phyloP scores from a whole-genome alignment of 64 coral and sea anemone genomes.

The Porites lutea region DNA sequence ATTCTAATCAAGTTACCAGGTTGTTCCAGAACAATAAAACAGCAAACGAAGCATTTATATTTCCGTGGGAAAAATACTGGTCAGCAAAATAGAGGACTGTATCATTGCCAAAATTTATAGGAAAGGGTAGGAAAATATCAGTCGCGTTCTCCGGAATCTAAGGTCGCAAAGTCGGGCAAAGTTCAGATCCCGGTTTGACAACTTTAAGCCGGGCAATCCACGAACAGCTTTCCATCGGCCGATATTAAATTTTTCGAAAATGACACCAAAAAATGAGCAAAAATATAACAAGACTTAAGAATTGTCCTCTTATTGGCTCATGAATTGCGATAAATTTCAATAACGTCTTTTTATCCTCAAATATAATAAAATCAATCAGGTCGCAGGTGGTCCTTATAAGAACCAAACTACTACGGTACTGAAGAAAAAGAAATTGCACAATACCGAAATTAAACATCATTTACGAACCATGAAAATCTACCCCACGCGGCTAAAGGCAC shows the following conservation, averaged over 20 bases:
- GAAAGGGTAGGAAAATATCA: background rate
- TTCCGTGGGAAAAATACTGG: background rate
- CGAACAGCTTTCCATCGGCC: background rate
- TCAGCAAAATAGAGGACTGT: background rate
- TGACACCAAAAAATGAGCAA: background rate
- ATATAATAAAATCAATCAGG: background rate
- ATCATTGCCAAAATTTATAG: background rate
- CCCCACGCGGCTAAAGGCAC: background rate
- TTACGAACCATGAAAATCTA: background rate
- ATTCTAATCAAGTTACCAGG: background rate
- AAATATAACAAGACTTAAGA: background rate
- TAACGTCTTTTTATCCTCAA: background rate
- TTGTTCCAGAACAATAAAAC: constrained; percentile 27
- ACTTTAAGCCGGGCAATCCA: background rate
- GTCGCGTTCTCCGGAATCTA: background rate
- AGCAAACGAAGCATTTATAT: background rate
- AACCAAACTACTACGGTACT: background rate
- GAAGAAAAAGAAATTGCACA: constrained; percentile 8
- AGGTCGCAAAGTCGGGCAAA: background rate
- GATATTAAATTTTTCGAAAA: background rate
- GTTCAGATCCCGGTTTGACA: background rate
- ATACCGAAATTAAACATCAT: constrained; percentile 10
- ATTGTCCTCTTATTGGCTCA: background rate
- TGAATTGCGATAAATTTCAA: background rate
- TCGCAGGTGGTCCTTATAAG: background rate